These are phyloP conservation scores for Nycticebus coucang DNA, from an alignment of 2,113 vertebrate species.

Conservation along the genomic window DNA sequence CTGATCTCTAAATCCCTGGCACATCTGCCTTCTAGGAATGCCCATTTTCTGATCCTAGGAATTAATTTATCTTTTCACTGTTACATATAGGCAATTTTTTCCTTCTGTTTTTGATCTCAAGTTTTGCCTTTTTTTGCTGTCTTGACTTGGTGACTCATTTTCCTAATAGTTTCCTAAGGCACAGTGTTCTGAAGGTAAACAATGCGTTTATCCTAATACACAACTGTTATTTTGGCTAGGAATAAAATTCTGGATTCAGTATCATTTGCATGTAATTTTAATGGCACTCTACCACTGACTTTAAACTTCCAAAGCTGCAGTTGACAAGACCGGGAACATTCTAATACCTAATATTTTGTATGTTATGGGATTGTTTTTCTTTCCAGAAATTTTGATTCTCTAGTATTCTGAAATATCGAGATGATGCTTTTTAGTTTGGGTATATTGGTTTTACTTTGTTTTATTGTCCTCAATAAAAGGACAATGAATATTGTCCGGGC, in stretches of 20 bases:
- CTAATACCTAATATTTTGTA: background rate
- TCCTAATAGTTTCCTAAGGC: background rate
- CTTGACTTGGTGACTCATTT: background rate
- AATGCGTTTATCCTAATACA: background rate
- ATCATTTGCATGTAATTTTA: background rate
- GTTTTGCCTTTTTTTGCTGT: background rate
- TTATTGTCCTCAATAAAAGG: background rate
- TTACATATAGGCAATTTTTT: background rate
- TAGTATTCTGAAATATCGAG: background rate
- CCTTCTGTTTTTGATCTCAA: background rate
- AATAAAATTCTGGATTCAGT: background rate
- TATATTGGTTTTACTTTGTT: conserved; percentile 40
- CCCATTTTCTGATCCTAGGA: background rate
- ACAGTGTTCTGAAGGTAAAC: background rate
- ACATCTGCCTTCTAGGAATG: background rate
- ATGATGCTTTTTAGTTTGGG: background rate
- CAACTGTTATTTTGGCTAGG: background rate
- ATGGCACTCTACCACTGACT: background rate
- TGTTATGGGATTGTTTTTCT: background rate
- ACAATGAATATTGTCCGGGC: too few species aligned
- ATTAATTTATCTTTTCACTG: background rate
- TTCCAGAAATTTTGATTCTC: background rate
- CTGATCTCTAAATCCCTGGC: background rate
- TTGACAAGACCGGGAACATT: background rate
- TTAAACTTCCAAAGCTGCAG: background rate